Percentiles rank a stretch among this genome's conserved stretches.
Evolutionary conservation across 2,113 vertebrate genomes (phyloP).

Genomic region (rabbit (Oryctolagus cuniculus)): mOryCun1.1 NC_091453.1:57958001-57958500

Average conservation of each 20-base stretch:
- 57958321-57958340: neutral
- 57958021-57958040: neutral
- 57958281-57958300: neutral
- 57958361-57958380: neutral
- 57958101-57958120: conserved; percentile 2
- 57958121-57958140: neutral
- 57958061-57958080: neutral
- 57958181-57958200: conserved; percentile 14
- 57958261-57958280: neutral
- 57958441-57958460: neutral
- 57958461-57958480: conserved; percentile 16
- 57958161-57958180: neutral
- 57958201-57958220: neutral
- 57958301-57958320: neutral
- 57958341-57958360: neutral
- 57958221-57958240: neutral
- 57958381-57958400: neutral
- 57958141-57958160: conserved; percentile 21
- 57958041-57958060: neutral
- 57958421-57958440: neutral
- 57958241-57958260: neutral
- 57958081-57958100: neutral
- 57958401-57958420: neutral
- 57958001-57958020: conserved; percentile 42
- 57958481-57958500: neutral